A percentile compares a stretch with the other conserved stretches of the same genome.
These are phyloP conservation scores for Tetraodon nigroviridis DNA, from an alignment of 2,113 vertebrate genomes.

Conservation along the genomic window DNA sequence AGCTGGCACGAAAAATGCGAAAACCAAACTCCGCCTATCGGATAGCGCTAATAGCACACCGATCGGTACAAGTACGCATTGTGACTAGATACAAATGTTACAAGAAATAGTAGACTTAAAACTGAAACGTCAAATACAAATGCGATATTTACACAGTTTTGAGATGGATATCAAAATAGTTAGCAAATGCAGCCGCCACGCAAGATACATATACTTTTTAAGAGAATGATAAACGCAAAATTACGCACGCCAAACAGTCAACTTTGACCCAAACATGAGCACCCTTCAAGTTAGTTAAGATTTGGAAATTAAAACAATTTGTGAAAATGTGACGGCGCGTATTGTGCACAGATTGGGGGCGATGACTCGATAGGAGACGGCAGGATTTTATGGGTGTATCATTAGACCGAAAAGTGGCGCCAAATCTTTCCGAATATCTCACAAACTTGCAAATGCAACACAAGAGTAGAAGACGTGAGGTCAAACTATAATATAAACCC, in stretches of 20 bases:
- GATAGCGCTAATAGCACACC: neutral
- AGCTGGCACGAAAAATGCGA: conserved; percentile 6
- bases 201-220: too few relatives aligned
- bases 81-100: conserved; percentile 2
- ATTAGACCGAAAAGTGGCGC: conserved; percentile 71
- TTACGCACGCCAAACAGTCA: too few relatives aligned
- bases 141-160: neutral
- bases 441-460: conserved; percentile 43
- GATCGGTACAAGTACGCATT: neutral
- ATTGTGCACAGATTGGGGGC: conserved; percentile 23
- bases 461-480: neutral
- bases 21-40: conserved; percentile 26
- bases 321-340: neutral
- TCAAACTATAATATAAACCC: too few relatives aligned
- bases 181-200: too few relatives aligned
- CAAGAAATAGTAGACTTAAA: neutral
- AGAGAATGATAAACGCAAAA: too few relatives aligned
- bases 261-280: too few relatives aligned
- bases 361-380: conserved; percentile 40
- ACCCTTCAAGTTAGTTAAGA: too few relatives aligned
- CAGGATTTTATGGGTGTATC: conserved; percentile 57
- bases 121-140: neutral
- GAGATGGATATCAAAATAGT: too few relatives aligned
- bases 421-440: conserved; percentile 53
- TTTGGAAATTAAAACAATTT: neutral